Evolutionary conservation across 2,113 vertebrate species (phyloP), one percentile per base, ranked within the genome.

Genomic region (Romanogobio albipinnatus): DNA sequence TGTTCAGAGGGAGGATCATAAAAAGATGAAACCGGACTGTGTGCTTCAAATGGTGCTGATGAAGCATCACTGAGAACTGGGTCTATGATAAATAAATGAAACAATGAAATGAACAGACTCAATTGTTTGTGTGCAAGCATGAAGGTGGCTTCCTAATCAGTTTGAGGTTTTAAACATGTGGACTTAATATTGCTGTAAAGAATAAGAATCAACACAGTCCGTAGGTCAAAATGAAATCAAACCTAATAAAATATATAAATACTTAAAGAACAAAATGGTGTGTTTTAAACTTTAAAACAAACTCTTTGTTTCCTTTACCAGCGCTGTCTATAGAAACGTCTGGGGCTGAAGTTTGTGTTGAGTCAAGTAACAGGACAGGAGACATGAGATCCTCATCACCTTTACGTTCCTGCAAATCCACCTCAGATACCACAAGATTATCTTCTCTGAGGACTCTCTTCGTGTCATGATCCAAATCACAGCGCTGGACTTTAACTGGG

Each of bases 51-150:
- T 17, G 47, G 66, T 84, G 45, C n/a, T 24, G 22, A 39, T 24
- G 68, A 81, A 81, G 47, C 1, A 59, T 39, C 82, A 76, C 47
- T 26, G 5, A 81, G 6, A 84, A 68, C 70, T 58, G 70, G 51
- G 15, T 59, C 51, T 84, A 84, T 59, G 3, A 84, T 47, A 66
- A 84, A 33, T 3, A 19, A 10, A 9, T 13, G 13, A 71, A 7
- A 61, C 4, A 0, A 75, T 61, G 1, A 47, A 24, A 26, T 74
- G 3, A 56, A 56, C 19, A 59, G 19, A 70, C 9, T 71, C 8
- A 19, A 22, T 70, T 19, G 1, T 22, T 70, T 70, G 64, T 4
- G 1, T 68, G 33, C 10, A 68, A 9, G 19, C 66, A 70, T 43
- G 36, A 39, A 39, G 33, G 0, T 3, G 1, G 33, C 24, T 49